Evolutionary conservation across 2,888 invertebrate genomes (phyloP), one percentile per base, ranked within the genome.

Genomic region (Drosophila percnosoma): DNA sequence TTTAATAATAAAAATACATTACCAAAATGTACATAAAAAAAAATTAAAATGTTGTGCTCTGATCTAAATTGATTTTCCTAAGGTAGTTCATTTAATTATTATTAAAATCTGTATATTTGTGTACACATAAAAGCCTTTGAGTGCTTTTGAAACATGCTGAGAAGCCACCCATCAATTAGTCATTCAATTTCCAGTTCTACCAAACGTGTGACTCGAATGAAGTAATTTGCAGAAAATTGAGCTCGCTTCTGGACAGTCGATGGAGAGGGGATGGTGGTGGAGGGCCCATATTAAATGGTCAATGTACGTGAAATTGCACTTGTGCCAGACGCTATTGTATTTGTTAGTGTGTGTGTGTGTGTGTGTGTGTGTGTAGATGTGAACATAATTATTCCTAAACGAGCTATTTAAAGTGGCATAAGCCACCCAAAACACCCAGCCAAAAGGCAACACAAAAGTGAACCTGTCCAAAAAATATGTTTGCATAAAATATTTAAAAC

Each of bases 401-500:
- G 83, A 84, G 84, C 82, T 87, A 87, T 87, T 89, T 83, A 80
- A 72, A 78, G 72, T 76, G 67, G 63, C 66, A 66, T 58, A 79
- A 58, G 40, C 29, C 60, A 18, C 24, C 21, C 18, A 38, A 38
- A 48, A 27, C 48, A 21, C 58, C 38, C 52, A 33, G 21, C 68
- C 36, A 45, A 24, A 15, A 21, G 45, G 45, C 45, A 45, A 15
- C 40, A 52, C 61, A 48, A n/a, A 38, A 8, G 40, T 51, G 53
- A 79, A 54, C 18, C 64, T 67, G 67, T 75, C 80, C 63, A 36
- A 78, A 72, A 80, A 71, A 79, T 79, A 80, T 83, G 73, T 88
- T 68, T 69, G 84, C 87, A 89, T 84, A 67, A 87, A 89, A 89
- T 89, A 84, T 89, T 84, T 87, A 89, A 89, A 88, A 78, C 84